Evolutionary conservation across 64 coral and sea anemone genomes (phyloP).

Genomic region (Montipora sp.): DNA sequence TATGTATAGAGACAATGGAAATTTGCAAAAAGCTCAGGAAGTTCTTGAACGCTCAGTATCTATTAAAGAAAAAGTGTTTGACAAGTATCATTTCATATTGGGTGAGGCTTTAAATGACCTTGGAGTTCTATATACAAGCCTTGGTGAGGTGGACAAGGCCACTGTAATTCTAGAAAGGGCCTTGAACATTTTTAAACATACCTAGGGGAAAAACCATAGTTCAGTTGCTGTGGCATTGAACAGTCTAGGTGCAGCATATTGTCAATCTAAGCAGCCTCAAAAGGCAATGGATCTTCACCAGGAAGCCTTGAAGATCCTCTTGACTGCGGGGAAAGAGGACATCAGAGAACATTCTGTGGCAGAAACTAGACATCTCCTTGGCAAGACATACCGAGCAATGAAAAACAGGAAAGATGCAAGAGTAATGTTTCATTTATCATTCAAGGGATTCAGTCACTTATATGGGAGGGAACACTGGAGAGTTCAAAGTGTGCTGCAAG

Average conservation of each 20-base stretch:
- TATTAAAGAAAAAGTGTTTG: slow-evolving; percentile 78
- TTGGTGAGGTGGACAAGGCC: slow-evolving; percentile 61
- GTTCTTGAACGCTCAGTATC: slow-evolving; percentile 60
- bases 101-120: slow-evolving; percentile 79
- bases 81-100: slow-evolving; percentile 74
- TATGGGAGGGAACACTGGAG: slow-evolving; percentile 73
- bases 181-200: slow-evolving; percentile 61
- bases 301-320: slow-evolving; percentile 48
- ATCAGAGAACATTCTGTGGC: slow-evolving; percentile 38
- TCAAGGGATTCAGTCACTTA: slow-evolving; percentile 33
- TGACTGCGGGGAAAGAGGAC: background rate
- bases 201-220: slow-evolving; percentile 64
- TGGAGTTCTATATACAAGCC: slow-evolving; percentile 65
- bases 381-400: slow-evolving; percentile 48
- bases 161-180: slow-evolving; percentile 46
- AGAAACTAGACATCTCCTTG: slow-evolving; percentile 63
- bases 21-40: slow-evolving; percentile 63
- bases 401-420: slow-evolving; percentile 35
- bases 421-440: slow-evolving; percentile 62
- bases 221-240: slow-evolving; percentile 62
- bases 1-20: slow-evolving; percentile 80
- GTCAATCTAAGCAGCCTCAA: slow-evolving; percentile 27
- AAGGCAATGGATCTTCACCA: slow-evolving; percentile 46
- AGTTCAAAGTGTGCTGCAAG: slow-evolving; percentile 23
- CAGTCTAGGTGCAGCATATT: slow-evolving; percentile 73